These are phyloP conservation scores for Psophia crepitans DNA, from an alignment of 2,113 vertebrate species.

Conservation along the genomic window DNA sequence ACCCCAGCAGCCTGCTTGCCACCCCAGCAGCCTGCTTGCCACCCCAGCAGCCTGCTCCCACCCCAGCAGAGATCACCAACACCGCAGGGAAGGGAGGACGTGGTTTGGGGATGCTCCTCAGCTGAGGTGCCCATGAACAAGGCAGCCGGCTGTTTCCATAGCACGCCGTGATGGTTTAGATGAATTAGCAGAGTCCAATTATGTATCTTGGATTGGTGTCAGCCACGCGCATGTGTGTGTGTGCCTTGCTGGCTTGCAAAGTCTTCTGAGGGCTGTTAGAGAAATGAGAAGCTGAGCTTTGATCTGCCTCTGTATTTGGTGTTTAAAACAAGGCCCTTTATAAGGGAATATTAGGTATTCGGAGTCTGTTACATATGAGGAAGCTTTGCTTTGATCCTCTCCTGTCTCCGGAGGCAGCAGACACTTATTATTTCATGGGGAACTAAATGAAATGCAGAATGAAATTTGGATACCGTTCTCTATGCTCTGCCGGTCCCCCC, in stretches of 20 bases:
- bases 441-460: constrained; percentile 43
- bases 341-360: constrained; percentile 66
- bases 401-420: constrained; percentile 47
- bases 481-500: accelerated
- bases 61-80: neutral
- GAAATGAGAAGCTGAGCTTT: constrained; percentile 53
- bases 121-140: neutral
- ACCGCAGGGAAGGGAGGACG: neutral
- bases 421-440: constrained; percentile 50
- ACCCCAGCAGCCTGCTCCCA: neutral
- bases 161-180: neutral
- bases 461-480: neutral
- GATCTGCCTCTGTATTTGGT: constrained; percentile 69
- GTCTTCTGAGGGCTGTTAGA: constrained; percentile 57
- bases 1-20: neutral
- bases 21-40: neutral
- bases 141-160: neutral
- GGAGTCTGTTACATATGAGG: constrained; percentile 47
- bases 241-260: neutral
- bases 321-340: constrained; percentile 72
- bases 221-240: neutral
- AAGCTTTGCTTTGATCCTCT: constrained; percentile 61
- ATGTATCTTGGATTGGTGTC: constrained; percentile 8
- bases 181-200: constrained; percentile 32
- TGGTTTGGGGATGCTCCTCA: neutral